These are phyloP conservation scores for Cantharis lateralis DNA, from an alignment of 2,888 invertebrate genomes.

Conservation along the genomic window DNA sequence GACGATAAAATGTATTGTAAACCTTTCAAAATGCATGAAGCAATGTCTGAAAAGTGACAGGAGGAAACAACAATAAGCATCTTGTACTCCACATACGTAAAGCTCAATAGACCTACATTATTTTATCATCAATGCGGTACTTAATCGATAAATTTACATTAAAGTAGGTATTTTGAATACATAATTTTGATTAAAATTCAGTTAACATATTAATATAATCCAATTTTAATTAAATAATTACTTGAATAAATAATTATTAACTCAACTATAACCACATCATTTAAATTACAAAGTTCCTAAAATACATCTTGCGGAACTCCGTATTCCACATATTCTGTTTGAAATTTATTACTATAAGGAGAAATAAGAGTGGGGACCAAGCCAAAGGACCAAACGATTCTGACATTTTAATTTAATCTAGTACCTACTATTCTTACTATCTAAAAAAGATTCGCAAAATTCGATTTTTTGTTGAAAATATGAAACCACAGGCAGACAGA, in stretches of 20 bases:
- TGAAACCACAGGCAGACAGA: too few relatives aligned
- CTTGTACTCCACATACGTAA: neutral
- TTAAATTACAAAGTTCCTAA: too few relatives aligned
- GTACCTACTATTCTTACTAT: too few relatives aligned
- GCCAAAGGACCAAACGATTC: too few relatives aligned
- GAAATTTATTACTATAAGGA: too few relatives aligned
- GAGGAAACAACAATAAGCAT: slow-evolving; percentile 1
- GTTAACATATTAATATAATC: neutral
- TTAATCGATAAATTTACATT: neutral
- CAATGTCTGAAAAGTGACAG: slow-evolving; percentile 2
- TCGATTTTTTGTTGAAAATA: too few relatives aligned
- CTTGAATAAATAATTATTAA: neutral
- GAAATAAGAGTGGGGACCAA: too few relatives aligned
- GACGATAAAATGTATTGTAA: neutral
- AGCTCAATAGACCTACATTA: neutral
- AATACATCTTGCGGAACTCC: too few relatives aligned
- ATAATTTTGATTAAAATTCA: neutral
- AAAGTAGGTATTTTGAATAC: neutral
- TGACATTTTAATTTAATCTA: too few relatives aligned
- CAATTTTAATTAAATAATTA: neutral
- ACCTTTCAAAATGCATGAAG: neutral
- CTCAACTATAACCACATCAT: neutral
- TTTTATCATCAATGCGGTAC: neutral
- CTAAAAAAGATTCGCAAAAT: too few relatives aligned
- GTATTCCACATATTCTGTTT: too few relatives aligned